Base-by-base conservation (phyloP, 2,113 vertebrate species). In the Protobothrops mucrosquamatus region DNA sequence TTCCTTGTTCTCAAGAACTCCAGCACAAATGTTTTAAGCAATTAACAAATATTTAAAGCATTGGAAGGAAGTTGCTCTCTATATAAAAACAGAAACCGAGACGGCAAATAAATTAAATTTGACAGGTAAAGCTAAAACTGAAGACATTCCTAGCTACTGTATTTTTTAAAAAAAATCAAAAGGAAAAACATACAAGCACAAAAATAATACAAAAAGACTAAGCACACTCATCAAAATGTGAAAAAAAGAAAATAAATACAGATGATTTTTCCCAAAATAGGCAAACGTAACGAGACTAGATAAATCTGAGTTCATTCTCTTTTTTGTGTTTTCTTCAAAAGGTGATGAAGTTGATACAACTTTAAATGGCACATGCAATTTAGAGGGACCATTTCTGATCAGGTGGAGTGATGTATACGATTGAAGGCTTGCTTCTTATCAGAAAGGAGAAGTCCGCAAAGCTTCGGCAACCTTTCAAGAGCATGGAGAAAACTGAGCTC, bases 41-140 rank as follows among this genome's bases (percentile, higher is more conserved):
- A 88, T 48, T 24, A 88, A 69, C 61, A 48, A 69, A 46, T 39
- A 87, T 81, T 89, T 52, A 48, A 86, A 54, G 23, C 10, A 54
- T 34, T 24, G 69, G 12, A 5, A 46, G 90, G 54, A 57, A 89
- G 91, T 39, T 29, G 91, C 7, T 48, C 23, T 61, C 2, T 61
- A n/a, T 69, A 69, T 69, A 69, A 0, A 69, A 34, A 91, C 95
- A 97, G 95, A 94, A 93, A 89, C 34, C 85, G 29, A 94, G 95
- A 85, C 46, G 24, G 93, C 95, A 97, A 97, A 97, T 97, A 98
- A 98, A 97, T 98, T 97, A 98, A 97, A 95, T 92, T 95, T 96
- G 94, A 92, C 88, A 93, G 94, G 90, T 92, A 92, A 89, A 89
- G 93, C 43, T 39, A 34, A 94, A 88, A 23, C 61, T 93, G 61